Evolutionary conservation across 1,140 invertebrate genomes (phyloP).

Genomic region (Magallana ariakensis): DNA sequence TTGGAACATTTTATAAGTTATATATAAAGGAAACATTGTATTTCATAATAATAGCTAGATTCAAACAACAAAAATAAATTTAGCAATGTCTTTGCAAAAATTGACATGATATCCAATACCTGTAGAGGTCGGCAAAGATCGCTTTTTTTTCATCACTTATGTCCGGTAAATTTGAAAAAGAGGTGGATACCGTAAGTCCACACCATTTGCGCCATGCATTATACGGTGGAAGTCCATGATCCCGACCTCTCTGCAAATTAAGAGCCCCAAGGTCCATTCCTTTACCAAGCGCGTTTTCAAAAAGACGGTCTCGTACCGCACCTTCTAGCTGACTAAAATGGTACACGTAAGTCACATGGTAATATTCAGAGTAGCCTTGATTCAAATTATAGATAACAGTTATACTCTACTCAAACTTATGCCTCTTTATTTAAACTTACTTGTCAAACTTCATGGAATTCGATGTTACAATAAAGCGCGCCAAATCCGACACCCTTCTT

Average conservation of each 20-base stretch:
- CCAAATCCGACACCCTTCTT: constrained; percentile 41
- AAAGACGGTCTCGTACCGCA: constrained; percentile 47
- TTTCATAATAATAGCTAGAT: too few species aligned
- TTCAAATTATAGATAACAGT: too few species aligned
- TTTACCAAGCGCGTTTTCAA: constrained; percentile 41
- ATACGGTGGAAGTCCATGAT: constrained; percentile 88
- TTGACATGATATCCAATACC: constrained; percentile 29
- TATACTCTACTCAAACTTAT: neutral
- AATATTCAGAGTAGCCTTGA: too few species aligned
- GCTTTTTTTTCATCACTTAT: constrained; percentile 16
- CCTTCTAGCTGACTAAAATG: constrained; percentile 49
- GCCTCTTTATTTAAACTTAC: constrained; percentile 16
- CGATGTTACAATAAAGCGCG: constrained; percentile 49
- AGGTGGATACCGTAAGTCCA: constrained; percentile 70
- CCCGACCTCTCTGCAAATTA: constrained; percentile 86
- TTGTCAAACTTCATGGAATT: constrained; percentile 49
- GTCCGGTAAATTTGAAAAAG: constrained; percentile 43
- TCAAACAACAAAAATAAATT: too few species aligned
- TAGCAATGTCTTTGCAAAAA: too few species aligned
- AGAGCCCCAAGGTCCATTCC: constrained; percentile 67
- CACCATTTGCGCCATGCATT: constrained; percentile 58
- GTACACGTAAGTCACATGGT: too few species aligned
- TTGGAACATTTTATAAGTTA: too few species aligned
- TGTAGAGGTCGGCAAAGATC: constrained; percentile 51
- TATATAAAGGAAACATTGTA: too few species aligned